Evolutionary conservation across 2,888 invertebrate species (phyloP).

Genomic region (Junonia oenone): DNA sequence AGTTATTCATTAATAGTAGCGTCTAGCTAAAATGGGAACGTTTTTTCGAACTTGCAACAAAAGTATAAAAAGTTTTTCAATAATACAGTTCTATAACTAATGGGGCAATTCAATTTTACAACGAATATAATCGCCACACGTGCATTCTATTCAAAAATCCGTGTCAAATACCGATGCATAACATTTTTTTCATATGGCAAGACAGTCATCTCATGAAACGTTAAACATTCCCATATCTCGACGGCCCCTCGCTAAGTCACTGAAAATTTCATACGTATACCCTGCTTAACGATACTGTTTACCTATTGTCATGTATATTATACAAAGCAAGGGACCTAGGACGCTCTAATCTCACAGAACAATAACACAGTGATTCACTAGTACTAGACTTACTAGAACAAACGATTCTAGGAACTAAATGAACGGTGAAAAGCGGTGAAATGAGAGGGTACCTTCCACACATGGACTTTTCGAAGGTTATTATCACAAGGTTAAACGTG

Average conservation of each 20-base stretch:
- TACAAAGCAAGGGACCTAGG: conserved; percentile 37
- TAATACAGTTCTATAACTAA: conserved; percentile 13
- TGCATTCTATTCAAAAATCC: conserved; percentile 11
- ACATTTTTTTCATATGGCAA: conserved; percentile 23
- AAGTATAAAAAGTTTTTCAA: conserved; percentile 2
- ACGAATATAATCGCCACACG: conserved; percentile 10
- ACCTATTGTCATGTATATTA: conserved; percentile 25
- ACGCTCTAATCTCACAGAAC: conserved; percentile 12
- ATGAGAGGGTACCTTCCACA: conserved; percentile 13
- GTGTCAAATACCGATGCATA: neutral
- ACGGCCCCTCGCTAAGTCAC: conserved; percentile 39
- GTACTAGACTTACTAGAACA: conserved; percentile 20
- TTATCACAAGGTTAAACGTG: conserved; percentile 24
- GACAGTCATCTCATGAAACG: conserved; percentile 10
- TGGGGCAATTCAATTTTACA: conserved; percentile 19
- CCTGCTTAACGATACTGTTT: conserved; percentile 50
- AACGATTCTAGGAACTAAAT: conserved; percentile 42
- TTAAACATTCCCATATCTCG: conserved; percentile 17
- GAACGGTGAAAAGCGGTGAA: conserved; percentile 35
- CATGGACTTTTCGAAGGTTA: conserved; percentile 12
- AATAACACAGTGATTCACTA: conserved; percentile 12
- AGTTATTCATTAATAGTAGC: conserved; percentile 4
- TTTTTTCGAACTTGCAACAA: conserved; percentile 22
- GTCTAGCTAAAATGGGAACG: conserved; percentile 23
- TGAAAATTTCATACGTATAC: conserved; percentile 36